A percentile compares a stretch with the other conserved stretches of the same genome.
phyloP scores from a whole-genome alignment of 2,113 vertebrate species.

The Paralichthys olivaceus region DNA sequence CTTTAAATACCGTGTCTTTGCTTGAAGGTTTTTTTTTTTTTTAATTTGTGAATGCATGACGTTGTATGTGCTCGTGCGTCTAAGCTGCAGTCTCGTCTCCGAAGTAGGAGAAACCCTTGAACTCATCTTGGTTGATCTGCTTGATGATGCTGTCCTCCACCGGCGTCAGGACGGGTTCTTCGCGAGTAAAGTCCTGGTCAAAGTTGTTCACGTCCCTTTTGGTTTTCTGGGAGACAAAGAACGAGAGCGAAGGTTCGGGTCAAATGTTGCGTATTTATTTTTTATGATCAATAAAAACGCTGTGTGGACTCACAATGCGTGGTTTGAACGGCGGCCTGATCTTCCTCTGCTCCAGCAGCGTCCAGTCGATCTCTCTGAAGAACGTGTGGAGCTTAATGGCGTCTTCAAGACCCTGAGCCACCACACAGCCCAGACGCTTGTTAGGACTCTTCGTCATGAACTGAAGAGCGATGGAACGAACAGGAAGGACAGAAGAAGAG shows the following conservation, averaged over 20 bases:
- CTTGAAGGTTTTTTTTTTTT: conserved; percentile 3
- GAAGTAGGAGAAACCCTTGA: conserved; percentile 98
- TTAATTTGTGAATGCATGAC: neutral
- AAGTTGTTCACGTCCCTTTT: conserved; percentile 99
- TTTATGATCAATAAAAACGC: neutral
- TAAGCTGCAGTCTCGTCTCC: conserved; percentile 87
- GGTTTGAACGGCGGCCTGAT: conserved; percentile 97
- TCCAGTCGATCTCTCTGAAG: conserved; percentile 98
- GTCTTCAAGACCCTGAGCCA: conserved; percentile 90
- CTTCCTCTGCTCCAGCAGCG: conserved; percentile 93
- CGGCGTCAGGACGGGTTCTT: conserved; percentile 94
- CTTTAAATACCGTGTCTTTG: conserved; percentile 31
- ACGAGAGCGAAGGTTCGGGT: neutral
- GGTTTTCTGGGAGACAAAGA: conserved; percentile 90
- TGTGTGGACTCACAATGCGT: conserved; percentile 90
- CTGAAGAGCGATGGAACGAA: conserved; percentile 69
- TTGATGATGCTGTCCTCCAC: conserved; percentile 95
- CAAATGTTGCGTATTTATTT: neutral
- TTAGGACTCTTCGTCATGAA: conserved; percentile 98
- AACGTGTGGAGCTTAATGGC: conserved; percentile 95
- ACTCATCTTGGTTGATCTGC: conserved; percentile 99
- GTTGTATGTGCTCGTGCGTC: conserved; percentile 10
- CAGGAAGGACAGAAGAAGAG: neutral
- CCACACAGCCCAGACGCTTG: conserved; percentile 94
- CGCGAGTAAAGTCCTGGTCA: conserved; percentile 98